phyloP scores from a whole-genome alignment of 2,888 invertebrate species.

The Plagodis dolabraria region DNA sequence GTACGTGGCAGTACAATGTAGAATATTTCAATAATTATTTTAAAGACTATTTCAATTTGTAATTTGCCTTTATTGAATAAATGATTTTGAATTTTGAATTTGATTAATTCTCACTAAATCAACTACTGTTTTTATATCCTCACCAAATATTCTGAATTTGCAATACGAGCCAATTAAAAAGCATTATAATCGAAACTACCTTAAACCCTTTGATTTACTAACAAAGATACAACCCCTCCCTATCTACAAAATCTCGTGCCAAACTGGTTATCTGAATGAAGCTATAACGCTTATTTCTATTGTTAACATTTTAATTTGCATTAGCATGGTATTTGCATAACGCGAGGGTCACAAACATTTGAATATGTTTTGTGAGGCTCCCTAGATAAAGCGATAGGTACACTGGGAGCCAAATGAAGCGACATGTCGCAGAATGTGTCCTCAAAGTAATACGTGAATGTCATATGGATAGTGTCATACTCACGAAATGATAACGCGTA shows the following conservation, averaged over 20 bases:
- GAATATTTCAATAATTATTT: too few relatives aligned
- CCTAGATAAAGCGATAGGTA: conserved; percentile 33
- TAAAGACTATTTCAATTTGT: too few relatives aligned
- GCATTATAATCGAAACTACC: conserved; percentile 44
- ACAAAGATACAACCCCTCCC: conserved; percentile 7
- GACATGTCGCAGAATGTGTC: too few relatives aligned
- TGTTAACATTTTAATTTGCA: conserved; percentile 79
- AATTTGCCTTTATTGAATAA: too few relatives aligned
- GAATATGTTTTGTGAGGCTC: conserved; percentile 42
- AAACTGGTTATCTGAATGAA: conserved; percentile 73
- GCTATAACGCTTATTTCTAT: conserved; percentile 61
- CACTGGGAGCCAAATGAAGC: too few relatives aligned
- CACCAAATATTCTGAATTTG: conserved; percentile 1
- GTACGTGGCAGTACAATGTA: too few relatives aligned
- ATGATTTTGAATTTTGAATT: too few relatives aligned
- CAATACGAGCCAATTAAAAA: conserved; percentile 41
- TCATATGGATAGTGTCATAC: too few relatives aligned
- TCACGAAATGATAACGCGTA: too few relatives aligned
- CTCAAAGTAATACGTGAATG: too few relatives aligned
- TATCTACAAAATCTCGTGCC: conserved; percentile 48
- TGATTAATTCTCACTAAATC: too few relatives aligned
- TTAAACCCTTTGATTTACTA: conserved; percentile 32
- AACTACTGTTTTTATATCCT: too few relatives aligned
- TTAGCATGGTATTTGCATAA: conserved; percentile 59
- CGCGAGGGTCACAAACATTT: conserved; percentile 52